Percentiles rank a stretch among this genome's conserved stretches.
These are phyloP conservation scores for Syngnathoides biaculeatus DNA, from an alignment of 2,113 vertebrate genomes.

Conservation along the genomic window DNA sequence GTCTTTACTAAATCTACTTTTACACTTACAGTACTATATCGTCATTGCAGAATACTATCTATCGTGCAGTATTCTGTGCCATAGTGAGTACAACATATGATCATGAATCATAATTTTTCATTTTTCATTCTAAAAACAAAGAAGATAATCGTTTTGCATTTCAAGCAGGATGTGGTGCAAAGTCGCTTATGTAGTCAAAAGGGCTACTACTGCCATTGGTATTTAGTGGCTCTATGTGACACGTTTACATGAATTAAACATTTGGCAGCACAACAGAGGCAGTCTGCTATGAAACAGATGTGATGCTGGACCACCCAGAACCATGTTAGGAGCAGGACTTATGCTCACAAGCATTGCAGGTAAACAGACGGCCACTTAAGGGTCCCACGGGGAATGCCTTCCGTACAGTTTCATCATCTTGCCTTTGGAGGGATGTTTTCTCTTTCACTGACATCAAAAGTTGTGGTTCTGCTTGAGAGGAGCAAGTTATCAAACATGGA, in stretches of 20 bases:
- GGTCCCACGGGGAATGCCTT: neutral
- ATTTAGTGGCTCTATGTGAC: neutral
- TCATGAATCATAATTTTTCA: neutral
- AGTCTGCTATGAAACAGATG: conserved; percentile 38
- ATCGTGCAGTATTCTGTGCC: neutral
- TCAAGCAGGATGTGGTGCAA: neutral
- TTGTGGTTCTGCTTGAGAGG: neutral
- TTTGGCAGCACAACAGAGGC: conserved; percentile 21
- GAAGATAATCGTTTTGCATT: neutral
- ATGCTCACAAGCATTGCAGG: conserved; percentile 1
- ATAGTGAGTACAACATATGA: neutral
- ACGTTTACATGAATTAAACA: neutral
- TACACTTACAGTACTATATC: neutral
- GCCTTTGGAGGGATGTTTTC: neutral
- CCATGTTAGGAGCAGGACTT: neutral
- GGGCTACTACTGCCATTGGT: neutral
- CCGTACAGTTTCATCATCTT: neutral
- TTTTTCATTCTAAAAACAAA: neutral
- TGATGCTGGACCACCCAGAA: conserved; percentile 31
- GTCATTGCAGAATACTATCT: neutral
- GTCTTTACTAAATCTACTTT: conserved; percentile 18
- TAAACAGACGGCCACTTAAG: neutral
- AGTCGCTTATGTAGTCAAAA: neutral
- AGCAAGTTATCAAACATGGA: too few species aligned
- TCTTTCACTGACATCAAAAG: neutral